These are phyloP conservation scores for Syrrhaptes paradoxus DNA, from an alignment of 2,113 vertebrate genomes.

Conservation along the genomic window DNA sequence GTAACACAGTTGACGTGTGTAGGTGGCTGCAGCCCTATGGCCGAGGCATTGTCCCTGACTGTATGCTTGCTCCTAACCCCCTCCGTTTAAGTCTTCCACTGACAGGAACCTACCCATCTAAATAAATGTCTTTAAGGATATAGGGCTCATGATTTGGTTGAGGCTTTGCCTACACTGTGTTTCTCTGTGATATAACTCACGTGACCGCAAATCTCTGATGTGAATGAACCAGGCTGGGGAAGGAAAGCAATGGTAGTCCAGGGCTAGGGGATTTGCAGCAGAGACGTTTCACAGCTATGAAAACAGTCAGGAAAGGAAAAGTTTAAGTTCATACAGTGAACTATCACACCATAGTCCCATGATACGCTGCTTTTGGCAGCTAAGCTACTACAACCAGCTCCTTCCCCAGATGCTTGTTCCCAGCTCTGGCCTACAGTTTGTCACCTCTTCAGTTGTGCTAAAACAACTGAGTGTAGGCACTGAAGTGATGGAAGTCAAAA, in stretches of 20 bases:
- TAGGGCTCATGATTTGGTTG: not conserved
- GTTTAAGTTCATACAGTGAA: not conserved
- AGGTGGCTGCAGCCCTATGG: rapidly evolving
- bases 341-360: not conserved
- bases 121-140: not conserved
- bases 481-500: slow-evolving; percentile 15
- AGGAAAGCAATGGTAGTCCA: not conserved
- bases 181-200: rapidly evolving
- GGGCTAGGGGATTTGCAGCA: not conserved
- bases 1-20: not conserved
- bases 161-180: not conserved
- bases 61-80: not conserved
- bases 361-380: not conserved
- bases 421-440: slow-evolving; percentile 18
- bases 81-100: not conserved
- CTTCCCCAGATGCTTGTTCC: not conserved
- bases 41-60: not conserved
- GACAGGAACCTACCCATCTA: not conserved
- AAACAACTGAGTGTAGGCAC: not conserved
- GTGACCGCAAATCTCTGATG: not conserved
- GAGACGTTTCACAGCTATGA: not conserved
- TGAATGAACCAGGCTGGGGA: not conserved
- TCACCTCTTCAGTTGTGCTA: not conserved
- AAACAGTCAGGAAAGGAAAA: not conserved
- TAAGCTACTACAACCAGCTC: not conserved